A percentile compares a stretch with the other conserved stretches of the same genome.
phyloP scores from a whole-genome alignment of 2,113 vertebrate species.

The Pao palembangensis region DNA sequence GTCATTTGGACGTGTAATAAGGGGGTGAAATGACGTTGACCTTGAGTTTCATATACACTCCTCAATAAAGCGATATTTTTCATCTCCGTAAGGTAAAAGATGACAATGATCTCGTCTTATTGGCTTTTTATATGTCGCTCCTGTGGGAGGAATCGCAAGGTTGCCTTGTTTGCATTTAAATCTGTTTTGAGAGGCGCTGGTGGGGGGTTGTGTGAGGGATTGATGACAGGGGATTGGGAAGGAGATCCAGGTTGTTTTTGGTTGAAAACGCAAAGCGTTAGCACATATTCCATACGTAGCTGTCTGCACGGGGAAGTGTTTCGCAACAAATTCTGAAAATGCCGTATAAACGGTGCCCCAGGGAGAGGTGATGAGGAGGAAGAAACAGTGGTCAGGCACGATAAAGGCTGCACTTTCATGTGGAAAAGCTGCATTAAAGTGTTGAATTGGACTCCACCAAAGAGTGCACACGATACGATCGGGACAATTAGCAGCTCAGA shows the following conservation, averaged over 20 bases:
- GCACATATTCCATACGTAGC: too few relatives aligned
- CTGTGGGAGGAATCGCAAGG: constrained; percentile 46
- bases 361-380: constrained; percentile 24
- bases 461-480: constrained; percentile 24
- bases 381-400: constrained; percentile 13
- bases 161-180: constrained; percentile 64
- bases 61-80: too few relatives aligned
- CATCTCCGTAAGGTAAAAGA: constrained; percentile 17
- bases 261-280: too few relatives aligned
- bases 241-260: not conserved
- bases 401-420: constrained; percentile 30
- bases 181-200: constrained; percentile 35
- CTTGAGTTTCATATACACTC: too few relatives aligned
- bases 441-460: constrained; percentile 10
- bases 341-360: constrained; percentile 5
- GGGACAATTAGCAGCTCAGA: constrained; percentile 16
- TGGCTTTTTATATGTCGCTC: constrained; percentile 39
- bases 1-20: too few relatives aligned
- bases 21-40: too few relatives aligned
- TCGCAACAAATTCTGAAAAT: too few relatives aligned
- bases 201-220: constrained; percentile 1
- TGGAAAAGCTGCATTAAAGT: constrained; percentile 15
- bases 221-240: constrained; percentile 22
- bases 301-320: too few relatives aligned
- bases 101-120: constrained; percentile 41